Percentiles rank a stretch among this genome's conserved stretches.
Evolutionary conservation across 2,797 vertebrate genomes (phyloP).

Genomic region (Nyctalus aviator): DNA sequence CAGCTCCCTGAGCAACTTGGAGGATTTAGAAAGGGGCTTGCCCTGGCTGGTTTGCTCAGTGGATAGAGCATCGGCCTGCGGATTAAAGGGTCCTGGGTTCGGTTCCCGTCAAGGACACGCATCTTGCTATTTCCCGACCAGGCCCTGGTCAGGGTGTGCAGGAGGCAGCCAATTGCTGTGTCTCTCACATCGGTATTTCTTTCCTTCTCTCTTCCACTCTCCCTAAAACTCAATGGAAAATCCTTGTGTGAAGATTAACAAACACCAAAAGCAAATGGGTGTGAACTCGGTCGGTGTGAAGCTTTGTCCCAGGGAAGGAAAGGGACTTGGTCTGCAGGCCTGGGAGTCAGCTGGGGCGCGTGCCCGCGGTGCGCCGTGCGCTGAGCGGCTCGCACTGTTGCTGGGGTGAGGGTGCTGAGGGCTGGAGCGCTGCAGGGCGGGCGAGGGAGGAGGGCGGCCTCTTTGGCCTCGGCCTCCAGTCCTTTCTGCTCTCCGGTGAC

Average conservation of each 20-base stretch:
- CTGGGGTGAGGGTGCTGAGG: rapidly evolving
- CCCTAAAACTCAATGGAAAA: no score
- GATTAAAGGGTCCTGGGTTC: neutral
- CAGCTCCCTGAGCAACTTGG: neutral
- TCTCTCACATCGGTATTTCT: no score
- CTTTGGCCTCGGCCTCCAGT: neutral
- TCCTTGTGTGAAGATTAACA: no score
- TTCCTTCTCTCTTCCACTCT: no score
- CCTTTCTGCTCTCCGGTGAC: no score
- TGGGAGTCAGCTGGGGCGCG: neutral
- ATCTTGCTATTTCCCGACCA: no score
- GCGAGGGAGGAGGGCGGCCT: no score
- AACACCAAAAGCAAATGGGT: neutral
- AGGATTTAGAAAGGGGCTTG: neutral
- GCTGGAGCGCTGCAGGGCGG: no score
- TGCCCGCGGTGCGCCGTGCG: neutral
- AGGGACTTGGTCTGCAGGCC: neutral
- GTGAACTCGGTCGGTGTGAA: neutral
- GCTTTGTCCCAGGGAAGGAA: neutral
- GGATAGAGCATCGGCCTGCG: no score
- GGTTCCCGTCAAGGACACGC: neutral
- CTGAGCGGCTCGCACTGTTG: neutral
- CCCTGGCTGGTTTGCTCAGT: no score
- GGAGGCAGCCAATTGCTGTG: no score
- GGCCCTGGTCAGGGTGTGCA: no score